These are phyloP conservation scores for Digitonthophagus gazella DNA, from an alignment of 2,888 invertebrate species.

Conservation along the genomic window DNA sequence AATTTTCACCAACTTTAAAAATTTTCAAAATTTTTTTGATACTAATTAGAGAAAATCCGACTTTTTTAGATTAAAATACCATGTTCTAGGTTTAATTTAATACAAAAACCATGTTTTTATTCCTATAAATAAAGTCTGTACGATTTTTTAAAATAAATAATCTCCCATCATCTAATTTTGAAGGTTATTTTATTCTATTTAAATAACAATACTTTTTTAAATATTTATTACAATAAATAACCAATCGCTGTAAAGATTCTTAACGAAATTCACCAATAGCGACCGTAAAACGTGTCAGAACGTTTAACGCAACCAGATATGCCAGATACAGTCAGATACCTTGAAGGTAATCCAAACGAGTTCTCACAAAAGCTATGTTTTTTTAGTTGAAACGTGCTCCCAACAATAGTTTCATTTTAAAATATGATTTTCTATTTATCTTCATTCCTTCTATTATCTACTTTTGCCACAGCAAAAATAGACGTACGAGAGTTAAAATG, in stretches of 20 bases:
- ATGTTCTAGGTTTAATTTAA: too few relatives aligned
- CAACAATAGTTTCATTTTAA: neutral
- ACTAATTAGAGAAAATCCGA: too few relatives aligned
- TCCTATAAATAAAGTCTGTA: too few relatives aligned
- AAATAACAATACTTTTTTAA: too few relatives aligned
- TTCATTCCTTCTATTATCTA: constrained; percentile 9
- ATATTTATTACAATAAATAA: neutral
- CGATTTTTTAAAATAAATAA: too few relatives aligned
- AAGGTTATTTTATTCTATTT: too few relatives aligned
- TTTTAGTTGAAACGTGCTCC: neutral
- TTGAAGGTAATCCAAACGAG: neutral
- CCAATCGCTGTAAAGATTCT: neutral
- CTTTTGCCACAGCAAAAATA: constrained; percentile 39
- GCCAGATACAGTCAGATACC: neutral
- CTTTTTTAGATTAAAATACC: too few relatives aligned
- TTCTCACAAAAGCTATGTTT: neutral
- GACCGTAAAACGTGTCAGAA: constrained; percentile 28
- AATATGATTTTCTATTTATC: constrained; percentile 18
- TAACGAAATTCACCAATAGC: constrained; percentile 23
- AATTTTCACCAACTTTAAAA: too few relatives aligned
- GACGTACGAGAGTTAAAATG: constrained; percentile 51
- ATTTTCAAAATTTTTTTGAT: too few relatives aligned
- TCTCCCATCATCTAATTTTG: too few relatives aligned
- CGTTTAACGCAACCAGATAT: constrained; percentile 17
- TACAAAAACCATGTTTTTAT: too few relatives aligned